Percentiles rank a stretch among this genome's conserved stretches.
phyloP scores from a whole-genome alignment of 2,113 vertebrate genomes.

The Hypanus sabinus region DNA sequence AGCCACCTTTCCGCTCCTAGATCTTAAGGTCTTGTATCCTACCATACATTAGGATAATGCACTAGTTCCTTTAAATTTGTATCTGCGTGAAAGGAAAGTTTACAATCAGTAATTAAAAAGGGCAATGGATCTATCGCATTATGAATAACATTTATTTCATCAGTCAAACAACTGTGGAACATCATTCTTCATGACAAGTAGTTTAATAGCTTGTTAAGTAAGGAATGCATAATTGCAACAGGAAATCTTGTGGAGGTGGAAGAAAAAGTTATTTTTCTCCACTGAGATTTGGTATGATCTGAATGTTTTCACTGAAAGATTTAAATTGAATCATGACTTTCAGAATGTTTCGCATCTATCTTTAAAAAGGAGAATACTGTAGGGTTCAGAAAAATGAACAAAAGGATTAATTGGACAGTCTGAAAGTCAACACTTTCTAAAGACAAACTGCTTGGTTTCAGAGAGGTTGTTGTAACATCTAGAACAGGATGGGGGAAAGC shows the following conservation, averaged over 20 bases:
- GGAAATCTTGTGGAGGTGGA: neutral
- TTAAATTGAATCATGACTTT: neutral
- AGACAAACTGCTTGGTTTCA: neutral
- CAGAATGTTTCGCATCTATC: neutral
- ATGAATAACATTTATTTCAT: neutral
- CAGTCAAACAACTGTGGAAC: neutral
- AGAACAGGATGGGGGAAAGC: neutral
- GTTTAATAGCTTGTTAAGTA: too few species aligned
- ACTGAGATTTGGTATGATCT: neutral
- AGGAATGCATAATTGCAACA: neutral
- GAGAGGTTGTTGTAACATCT: neutral
- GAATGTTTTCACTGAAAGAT: neutral
- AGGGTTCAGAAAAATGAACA: neutral
- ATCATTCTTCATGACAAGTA: neutral
- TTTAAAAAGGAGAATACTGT: neutral
- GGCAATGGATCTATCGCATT: neutral
- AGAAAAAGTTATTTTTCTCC: neutral
- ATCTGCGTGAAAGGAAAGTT: neutral
- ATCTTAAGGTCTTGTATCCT: too few species aligned
- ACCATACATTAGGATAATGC: neutral
- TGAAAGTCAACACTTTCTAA: neutral
- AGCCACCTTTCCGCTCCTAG: too few species aligned
- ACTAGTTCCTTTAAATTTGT: neutral
- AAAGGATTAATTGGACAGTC: neutral
- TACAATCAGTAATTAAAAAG: neutral